A percentile compares a stretch with the other conserved stretches of the same genome.
Evolutionary conservation across 2,888 invertebrate species (phyloP).

Genomic region (Xestia rhomboidea): DNA sequence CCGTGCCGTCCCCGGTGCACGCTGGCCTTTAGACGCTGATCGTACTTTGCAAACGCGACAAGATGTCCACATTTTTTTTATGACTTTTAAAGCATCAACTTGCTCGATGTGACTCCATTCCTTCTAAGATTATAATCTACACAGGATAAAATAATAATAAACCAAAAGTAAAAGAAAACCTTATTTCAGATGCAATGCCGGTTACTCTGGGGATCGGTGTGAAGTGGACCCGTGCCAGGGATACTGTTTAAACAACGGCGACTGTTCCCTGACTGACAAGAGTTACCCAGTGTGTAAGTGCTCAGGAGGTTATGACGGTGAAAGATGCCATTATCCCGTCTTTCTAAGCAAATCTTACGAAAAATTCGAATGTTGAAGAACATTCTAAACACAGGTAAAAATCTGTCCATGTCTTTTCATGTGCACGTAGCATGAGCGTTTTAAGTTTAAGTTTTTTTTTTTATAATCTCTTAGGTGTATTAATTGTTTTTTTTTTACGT

Average conservation of each 20-base stretch:
- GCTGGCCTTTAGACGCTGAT: too few relatives aligned
- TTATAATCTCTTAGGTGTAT: too few relatives aligned
- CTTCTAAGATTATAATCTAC: neutral
- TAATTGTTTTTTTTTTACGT: neutral
- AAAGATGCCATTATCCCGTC: neutral
- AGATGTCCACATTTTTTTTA: neutral
- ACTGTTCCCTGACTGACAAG: neutral
- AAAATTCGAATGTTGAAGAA: neutral
- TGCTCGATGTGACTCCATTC: neutral
- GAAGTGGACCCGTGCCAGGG: slow-evolving; percentile 70
- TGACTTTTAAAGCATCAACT: neutral
- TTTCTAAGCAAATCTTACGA: neutral
- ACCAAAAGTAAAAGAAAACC: neutral
- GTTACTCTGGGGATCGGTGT: slow-evolving; percentile 86
- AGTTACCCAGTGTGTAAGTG: neutral
- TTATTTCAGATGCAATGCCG: slow-evolving; percentile 80
- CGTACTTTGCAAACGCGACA: too few relatives aligned
- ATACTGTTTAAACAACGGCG: neutral
- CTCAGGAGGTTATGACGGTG: neutral
- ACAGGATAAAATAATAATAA: neutral
- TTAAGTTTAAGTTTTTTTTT: neutral
- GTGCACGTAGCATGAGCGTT: neutral
- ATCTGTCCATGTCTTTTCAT: neutral
- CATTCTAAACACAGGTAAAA: neutral
- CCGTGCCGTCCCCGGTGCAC: neutral